Base-by-base conservation (phyloP, 1,140 invertebrate genomes). In the Heterodera carotae region DNA sequence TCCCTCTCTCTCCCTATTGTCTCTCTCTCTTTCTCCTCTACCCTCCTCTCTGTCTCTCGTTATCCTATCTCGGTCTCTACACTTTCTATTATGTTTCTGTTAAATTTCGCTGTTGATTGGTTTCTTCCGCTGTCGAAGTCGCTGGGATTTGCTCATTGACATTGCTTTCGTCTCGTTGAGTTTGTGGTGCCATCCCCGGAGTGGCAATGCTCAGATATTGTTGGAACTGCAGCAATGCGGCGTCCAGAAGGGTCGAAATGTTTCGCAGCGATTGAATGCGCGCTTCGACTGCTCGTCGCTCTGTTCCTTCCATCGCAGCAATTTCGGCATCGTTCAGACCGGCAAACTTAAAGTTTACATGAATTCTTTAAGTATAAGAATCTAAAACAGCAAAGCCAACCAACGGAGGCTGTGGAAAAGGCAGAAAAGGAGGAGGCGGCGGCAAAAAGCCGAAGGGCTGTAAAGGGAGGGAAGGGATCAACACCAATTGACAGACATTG, bases 261-360 rank as follows among this genome's bases (percentile, higher is more conserved):
- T 96, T 94, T 64, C 92, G 89, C 33, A 97, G 89, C 84, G 92
- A 92, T 88, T 92, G 91, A 71, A 99, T 92, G 76, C 97, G 90
- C 7, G 94, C 94, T 87, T 97, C 94, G 34, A 98, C 91, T 81
- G 94, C 92, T 83, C 92, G 90, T 81, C 95, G 90, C 82, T 94
- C 92, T 76, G 91, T 91, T 34, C 94, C 94, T 88, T 98, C 97
- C 92, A 98, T 92, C 31, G 90, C 89, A 77, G 90, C 89, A 36
- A 99, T 89, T 86, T 98, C 95, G 76, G 95, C 94, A 48, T 92
- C 91, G 67, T 91, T 92, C 25, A 98, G 89, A 59, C 83, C 83
- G 59, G 80, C 33, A 69, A 77, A 80, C 67, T 76, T 25, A 82
- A 81, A 48, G 39, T 75, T 36, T 25, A 18, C 8, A 27, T 29